Conservation (phyloP, 2,113 vertebrate species). For the Mesembrinibis cayennensis region DNA sequence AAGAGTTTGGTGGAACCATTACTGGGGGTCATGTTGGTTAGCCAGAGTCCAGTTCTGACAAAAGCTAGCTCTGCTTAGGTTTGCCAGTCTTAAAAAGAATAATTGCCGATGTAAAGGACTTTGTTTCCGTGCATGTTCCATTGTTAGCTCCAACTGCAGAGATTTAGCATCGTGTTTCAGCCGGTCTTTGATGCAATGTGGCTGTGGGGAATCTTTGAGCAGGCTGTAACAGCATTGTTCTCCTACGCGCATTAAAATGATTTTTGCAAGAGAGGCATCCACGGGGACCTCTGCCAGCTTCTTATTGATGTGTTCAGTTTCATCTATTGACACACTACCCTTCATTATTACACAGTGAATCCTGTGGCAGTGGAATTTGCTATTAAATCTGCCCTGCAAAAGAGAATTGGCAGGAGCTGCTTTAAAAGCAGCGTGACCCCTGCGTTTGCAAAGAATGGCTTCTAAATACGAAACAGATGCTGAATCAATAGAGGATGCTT, state of each 20-base stretch:
- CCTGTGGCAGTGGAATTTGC: constrained; percentile 44
- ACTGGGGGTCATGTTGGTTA: neutral
- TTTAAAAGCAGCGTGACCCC: constrained; percentile 26
- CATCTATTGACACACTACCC: constrained; percentile 50
- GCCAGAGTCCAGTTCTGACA: neutral
- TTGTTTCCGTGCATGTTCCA: neutral
- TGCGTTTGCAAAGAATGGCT: neutral
- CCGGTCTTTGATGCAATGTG: neutral
- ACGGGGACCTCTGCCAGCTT: constrained; percentile 32
- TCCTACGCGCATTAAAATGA: neutral
- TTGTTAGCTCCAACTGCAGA: neutral
- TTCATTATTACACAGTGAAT: constrained; percentile 33
- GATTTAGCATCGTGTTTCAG: neutral
- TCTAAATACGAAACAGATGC: constrained; percentile 50
- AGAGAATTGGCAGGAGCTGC: constrained; percentile 4
- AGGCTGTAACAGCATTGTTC: constrained; percentile 32
- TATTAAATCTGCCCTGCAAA: constrained; percentile 46
- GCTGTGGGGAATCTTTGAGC: constrained; percentile 50
- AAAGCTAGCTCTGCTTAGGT: neutral
- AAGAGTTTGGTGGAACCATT: neutral
- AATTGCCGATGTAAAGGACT: neutral
- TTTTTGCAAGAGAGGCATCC: constrained; percentile 26
- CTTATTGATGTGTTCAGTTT: constrained; percentile 60
- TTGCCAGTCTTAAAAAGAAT: neutral
- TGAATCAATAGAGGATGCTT: neutral